A percentile compares a stretch with the other conserved stretches of the same genome.
Conservation (phyloP, 64 coral and sea anemone genomes). For the Actinia tenebrosa region DNA sequence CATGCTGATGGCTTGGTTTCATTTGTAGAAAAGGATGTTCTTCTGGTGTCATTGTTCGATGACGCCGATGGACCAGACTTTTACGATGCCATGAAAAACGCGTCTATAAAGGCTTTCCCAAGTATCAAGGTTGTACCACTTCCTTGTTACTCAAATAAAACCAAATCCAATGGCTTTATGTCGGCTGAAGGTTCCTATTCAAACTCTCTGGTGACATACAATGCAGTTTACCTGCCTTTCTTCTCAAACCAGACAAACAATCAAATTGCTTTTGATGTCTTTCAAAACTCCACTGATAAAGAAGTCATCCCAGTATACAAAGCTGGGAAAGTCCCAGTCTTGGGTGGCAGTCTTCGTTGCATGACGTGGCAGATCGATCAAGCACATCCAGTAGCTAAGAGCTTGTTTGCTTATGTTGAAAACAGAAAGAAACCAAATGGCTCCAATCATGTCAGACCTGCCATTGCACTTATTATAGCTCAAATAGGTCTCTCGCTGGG, state of each 20-base stretch:
- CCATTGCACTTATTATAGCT: neutral
- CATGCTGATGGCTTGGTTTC: slow-evolving; percentile 29
- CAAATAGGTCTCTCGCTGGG: neutral
- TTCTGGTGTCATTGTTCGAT: slow-evolving; percentile 7
- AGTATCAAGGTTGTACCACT: slow-evolving; percentile 2
- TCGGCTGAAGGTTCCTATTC: slow-evolving; percentile 41
- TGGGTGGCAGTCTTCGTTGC: slow-evolving; percentile 53
- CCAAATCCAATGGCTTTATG: neutral
- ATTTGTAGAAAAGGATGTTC: slow-evolving; percentile 21
- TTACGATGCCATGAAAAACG: slow-evolving; percentile 35
- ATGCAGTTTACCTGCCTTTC: slow-evolving; percentile 61
- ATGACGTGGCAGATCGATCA: slow-evolving; percentile 58
- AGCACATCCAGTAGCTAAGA: slow-evolving; percentile 25
- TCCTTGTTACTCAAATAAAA: slow-evolving; percentile 8
- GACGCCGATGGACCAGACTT: slow-evolving; percentile 29
- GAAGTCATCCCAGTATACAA: slow-evolving; percentile 26
- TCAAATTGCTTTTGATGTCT: slow-evolving; percentile 43
- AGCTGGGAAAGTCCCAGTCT: slow-evolving; percentile 17
- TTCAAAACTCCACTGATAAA: slow-evolving; percentile 33
- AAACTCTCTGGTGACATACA: slow-evolving; percentile 78
- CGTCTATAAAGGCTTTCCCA: slow-evolving; percentile 39
- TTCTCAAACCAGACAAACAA: slow-evolving; percentile 50
- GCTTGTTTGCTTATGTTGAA: slow-evolving; percentile 42
- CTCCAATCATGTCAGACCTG: neutral
- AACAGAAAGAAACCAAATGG: neutral